phyloP scores from a whole-genome alignment of 2,888 invertebrate species.

The Eudemis profundana region DNA sequence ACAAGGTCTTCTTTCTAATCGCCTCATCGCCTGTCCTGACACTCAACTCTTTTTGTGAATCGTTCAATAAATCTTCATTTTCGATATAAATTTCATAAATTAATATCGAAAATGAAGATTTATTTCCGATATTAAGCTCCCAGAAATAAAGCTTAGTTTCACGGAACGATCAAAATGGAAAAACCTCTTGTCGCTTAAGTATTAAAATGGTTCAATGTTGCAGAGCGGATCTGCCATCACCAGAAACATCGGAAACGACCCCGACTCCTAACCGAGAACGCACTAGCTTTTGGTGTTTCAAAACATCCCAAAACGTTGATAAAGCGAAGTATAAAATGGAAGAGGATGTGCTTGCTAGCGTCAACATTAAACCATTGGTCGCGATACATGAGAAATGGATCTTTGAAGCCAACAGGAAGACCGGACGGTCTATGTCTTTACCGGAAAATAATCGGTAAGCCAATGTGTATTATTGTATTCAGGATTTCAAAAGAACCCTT shows the following conservation, averaged over 20 bases:
- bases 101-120: no score
- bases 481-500: no score
- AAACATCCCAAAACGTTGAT: conserved; percentile 51
- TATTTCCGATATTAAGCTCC: no score
- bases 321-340: conserved; percentile 56
- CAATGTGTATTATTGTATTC: no score
- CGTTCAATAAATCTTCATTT: no score
- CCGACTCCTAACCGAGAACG: conserved; percentile 56
- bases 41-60: no score
- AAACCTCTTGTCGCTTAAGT: no score
- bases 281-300: conserved; percentile 61
- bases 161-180: no score
- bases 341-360: conserved; percentile 67
- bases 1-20: no score
- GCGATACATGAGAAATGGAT: conserved; percentile 82
- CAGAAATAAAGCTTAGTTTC: no score
- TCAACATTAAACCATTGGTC: conserved; percentile 78
- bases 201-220: conserved; percentile 22
- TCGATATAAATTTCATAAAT: no score
- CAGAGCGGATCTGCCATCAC: conserved; percentile 60
- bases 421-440: conserved; percentile 70
- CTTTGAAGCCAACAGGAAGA: conserved; percentile 75
- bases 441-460: conserved; percentile 74
- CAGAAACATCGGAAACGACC: conserved; percentile 57
- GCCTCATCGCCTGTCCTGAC: no score